Conservation (phyloP, 1,140 invertebrate species). For the Hestina assimilis region DNA sequence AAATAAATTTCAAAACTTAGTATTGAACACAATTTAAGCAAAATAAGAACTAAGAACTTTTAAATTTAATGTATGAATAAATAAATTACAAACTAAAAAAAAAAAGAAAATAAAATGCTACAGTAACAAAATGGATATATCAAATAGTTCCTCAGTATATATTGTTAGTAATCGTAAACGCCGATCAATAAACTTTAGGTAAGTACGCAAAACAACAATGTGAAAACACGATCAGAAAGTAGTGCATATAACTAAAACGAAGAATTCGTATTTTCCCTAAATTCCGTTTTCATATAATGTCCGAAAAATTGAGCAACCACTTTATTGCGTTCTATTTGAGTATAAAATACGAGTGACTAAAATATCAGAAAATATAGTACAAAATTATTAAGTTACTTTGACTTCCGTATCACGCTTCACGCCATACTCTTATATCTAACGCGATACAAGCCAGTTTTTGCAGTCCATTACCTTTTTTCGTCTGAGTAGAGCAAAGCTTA, state of each 20-base stretch:
- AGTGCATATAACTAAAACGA: not conserved
- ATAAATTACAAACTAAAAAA: too few relatives aligned
- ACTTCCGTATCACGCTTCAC: conserved; percentile 6
- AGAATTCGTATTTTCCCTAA: not conserved
- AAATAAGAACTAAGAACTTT: too few relatives aligned
- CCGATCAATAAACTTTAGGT: too few relatives aligned
- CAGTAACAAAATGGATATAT: too few relatives aligned
- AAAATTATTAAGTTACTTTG: not conserved
- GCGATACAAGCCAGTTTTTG: conserved; percentile 44
- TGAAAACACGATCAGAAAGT: too few relatives aligned
- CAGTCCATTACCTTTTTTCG: conserved; percentile 60
- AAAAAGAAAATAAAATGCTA: too few relatives aligned
- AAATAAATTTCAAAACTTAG: too few relatives aligned
- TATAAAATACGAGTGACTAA: not conserved
- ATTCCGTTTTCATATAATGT: not conserved
- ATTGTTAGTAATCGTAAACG: too few relatives aligned
- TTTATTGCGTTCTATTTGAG: not conserved
- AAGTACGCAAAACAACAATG: too few relatives aligned
- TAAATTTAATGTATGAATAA: too few relatives aligned
- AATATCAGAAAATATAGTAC: not conserved
- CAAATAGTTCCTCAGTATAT: too few relatives aligned
- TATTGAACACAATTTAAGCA: too few relatives aligned
- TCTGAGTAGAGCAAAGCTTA: conserved; percentile 49
- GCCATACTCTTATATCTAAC: not conserved
- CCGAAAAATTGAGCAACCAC: not conserved